Evolutionary conservation across 2,797 vertebrate species (phyloP).

Genomic region (Chromis chromis): DNA sequence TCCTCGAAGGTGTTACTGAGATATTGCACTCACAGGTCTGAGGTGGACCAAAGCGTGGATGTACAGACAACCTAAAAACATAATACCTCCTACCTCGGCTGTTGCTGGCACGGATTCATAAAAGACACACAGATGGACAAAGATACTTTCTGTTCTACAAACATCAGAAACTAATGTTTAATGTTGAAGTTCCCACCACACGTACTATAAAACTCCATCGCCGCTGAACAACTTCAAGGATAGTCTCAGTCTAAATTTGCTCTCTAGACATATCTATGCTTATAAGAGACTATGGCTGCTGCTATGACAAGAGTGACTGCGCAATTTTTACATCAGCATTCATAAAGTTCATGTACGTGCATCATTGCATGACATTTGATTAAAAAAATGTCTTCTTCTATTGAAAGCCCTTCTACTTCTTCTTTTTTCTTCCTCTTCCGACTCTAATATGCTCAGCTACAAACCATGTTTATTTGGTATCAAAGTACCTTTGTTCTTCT

Average conservation of each 20-base stretch:
- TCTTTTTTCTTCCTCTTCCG: slow-evolving; percentile 13
- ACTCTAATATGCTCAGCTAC: slow-evolving; percentile 9
- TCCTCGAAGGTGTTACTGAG: no score
- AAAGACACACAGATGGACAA: background rate
- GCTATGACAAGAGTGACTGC: slow-evolving; percentile 17
- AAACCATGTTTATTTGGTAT: slow-evolving; percentile 22
- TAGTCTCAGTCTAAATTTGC: slow-evolving; percentile 13
- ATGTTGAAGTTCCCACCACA: background rate
- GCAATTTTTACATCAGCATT: slow-evolving; percentile 34
- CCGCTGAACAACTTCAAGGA: slow-evolving; percentile 7
- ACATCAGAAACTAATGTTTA: background rate
- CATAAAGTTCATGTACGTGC: slow-evolving; percentile 17
- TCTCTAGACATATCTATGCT: slow-evolving; percentile 23
- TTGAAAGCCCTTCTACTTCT: slow-evolving; percentile 23
- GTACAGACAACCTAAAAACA: no score
- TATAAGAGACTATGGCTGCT: slow-evolving; percentile 28
- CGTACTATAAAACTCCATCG: slow-evolving; percentile 10
- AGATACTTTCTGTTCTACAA: background rate
- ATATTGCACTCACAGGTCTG: no score
- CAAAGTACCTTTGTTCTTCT: slow-evolving; percentile 16
- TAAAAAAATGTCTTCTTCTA: background rate
- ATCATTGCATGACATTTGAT: slow-evolving; percentile 18
- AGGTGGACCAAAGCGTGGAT: no score
- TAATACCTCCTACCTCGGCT: no score
- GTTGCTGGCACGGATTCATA: no score